These are phyloP conservation scores for Dryobota labecula DNA, from an alignment of 2,888 invertebrate species.

Conservation along the genomic window DNA sequence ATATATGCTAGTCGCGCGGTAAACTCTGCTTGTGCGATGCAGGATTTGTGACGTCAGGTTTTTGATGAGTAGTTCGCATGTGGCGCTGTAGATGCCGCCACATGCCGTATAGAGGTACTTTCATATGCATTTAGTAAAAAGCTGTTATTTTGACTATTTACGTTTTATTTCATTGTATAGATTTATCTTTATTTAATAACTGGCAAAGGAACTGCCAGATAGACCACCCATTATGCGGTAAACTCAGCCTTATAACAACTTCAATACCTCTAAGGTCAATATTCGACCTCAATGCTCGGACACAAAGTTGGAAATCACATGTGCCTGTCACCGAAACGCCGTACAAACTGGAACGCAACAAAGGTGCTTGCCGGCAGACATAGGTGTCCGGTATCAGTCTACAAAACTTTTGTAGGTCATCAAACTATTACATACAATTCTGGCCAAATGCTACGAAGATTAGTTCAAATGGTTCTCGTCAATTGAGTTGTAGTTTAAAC, in stretches of 20 bases:
- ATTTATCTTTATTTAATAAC: too few species aligned
- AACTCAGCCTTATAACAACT: background rate
- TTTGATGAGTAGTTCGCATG: too few species aligned
- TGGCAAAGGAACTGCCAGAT: background rate
- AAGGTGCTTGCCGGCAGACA: conserved; percentile 5
- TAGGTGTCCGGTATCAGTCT: conserved; percentile 18
- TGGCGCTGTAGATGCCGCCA: too few species aligned
- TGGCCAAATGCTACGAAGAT: conserved; percentile 12
- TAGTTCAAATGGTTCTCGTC: background rate
- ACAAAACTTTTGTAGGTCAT: conserved; percentile 11
- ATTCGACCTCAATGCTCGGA: background rate
- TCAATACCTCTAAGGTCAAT: background rate
- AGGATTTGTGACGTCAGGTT: too few species aligned
- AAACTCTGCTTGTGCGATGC: too few species aligned
- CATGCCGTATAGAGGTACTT: too few species aligned
- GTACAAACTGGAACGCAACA: conserved; percentile 18
- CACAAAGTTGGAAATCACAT: background rate
- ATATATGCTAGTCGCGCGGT: too few species aligned
- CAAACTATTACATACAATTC: conserved; percentile 20
- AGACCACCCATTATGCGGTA: background rate
- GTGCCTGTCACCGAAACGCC: background rate
- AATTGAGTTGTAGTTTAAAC: conserved; percentile 20
- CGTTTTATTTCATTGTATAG: too few species aligned
- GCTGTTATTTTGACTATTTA: too few species aligned
- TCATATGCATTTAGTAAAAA: too few species aligned